Conservation (phyloP, 2,113 vertebrate genomes). For the Lagenorhynchus albirostris region DNA sequence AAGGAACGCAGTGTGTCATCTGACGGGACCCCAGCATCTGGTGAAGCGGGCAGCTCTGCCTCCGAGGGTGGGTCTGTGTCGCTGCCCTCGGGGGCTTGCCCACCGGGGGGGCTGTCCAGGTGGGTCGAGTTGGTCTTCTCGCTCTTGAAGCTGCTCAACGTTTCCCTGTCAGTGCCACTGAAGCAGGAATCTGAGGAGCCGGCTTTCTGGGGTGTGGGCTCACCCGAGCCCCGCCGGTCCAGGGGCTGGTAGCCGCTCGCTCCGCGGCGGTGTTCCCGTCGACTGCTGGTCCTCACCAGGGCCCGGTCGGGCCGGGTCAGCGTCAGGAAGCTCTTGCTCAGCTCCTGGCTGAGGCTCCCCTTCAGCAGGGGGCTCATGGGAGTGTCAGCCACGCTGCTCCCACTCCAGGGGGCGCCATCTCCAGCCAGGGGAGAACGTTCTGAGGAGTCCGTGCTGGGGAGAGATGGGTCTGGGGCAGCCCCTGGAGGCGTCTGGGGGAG, state of each 20-base stretch:
- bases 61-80: slow-evolving; percentile 69
- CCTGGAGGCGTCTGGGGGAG: slow-evolving; percentile 69
- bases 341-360: slow-evolving; percentile 90
- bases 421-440: slow-evolving; percentile 66
- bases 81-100: slow-evolving; percentile 48
- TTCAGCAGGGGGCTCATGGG: slow-evolving; percentile 91
- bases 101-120: slow-evolving; percentile 89
- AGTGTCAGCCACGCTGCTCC: slow-evolving; percentile 84
- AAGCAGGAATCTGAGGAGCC: slow-evolving; percentile 93
- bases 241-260: slow-evolving; percentile 76
- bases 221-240: slow-evolving; percentile 79
- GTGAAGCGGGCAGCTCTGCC: slow-evolving; percentile 66
- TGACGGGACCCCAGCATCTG: slow-evolving; percentile 61
- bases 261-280: slow-evolving; percentile 62
- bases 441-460: slow-evolving; percentile 73
- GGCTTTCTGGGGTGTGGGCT: slow-evolving; percentile 82
- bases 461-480: slow-evolving; percentile 58
- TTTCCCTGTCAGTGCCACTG: slow-evolving; percentile 91
- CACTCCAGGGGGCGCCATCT: slow-evolving; percentile 69
- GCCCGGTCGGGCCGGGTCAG: slow-evolving; percentile 78
- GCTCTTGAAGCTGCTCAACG: slow-evolving; percentile 91
- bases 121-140: slow-evolving; percentile 93
- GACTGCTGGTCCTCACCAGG: slow-evolving; percentile 74
- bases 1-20: slow-evolving; percentile 82
- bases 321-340: slow-evolving; percentile 90